Percentiles rank a stretch among this genome's conserved stretches.
Conservation (phyloP, 2,888 invertebrate genomes). For the Lamellibrachia columna region DNA sequence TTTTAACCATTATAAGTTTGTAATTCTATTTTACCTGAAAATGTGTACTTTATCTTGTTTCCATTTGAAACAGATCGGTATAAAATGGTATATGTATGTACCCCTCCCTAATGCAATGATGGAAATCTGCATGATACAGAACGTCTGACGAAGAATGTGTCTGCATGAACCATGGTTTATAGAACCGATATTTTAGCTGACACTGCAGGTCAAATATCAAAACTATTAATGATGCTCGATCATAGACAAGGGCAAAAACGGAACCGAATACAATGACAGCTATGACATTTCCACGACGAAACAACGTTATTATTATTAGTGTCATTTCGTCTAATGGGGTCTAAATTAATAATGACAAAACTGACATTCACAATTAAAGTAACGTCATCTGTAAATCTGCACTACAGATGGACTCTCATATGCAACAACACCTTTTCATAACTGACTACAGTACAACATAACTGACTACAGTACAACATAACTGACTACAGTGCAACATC, state of each 20-base stretch:
- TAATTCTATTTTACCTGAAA: no score
- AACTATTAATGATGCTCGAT: neutral
- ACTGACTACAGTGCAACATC: neutral
- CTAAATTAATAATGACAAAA: neutral
- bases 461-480: no score
- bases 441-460: neutral
- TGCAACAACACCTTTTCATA: neutral
- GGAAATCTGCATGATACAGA: no score
- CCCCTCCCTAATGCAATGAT: no score
- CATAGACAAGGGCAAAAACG: neutral
- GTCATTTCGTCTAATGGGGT: neutral
- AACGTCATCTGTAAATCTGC: neutral
- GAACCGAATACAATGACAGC: neutral
- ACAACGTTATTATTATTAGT: neutral
- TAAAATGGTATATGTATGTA: no score
- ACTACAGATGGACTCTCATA: neutral
- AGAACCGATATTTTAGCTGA: neutral
- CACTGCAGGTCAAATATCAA: neutral
- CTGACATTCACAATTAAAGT: neutral
- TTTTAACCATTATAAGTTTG: no score
- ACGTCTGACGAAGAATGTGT: neutral
- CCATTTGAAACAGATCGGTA: no score
- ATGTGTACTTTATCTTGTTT: no score
- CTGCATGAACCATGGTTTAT: neutral
- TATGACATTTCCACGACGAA: neutral